phyloP scores from a whole-genome alignment of 2,113 vertebrate genomes.

The Balaeniceps rex region DNA sequence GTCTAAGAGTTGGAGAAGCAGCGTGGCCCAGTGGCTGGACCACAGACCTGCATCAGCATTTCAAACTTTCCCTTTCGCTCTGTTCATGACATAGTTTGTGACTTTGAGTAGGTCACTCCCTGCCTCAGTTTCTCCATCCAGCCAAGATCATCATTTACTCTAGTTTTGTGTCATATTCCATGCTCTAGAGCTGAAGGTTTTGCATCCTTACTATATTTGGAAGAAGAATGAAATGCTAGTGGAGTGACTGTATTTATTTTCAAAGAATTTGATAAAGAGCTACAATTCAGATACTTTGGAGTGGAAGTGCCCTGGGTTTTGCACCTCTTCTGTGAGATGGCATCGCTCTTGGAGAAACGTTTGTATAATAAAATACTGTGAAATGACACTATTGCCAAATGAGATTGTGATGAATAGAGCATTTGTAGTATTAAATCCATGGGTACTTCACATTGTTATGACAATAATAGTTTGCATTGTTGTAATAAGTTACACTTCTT shows the following conservation, averaged over 20 bases:
- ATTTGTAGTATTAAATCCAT: constrained; percentile 57
- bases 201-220: neutral
- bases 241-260: constrained; percentile 4
- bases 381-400: constrained; percentile 55
- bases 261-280: constrained; percentile 13
- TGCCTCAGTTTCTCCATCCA: neutral
- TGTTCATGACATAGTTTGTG: neutral
- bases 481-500: constrained; percentile 39
- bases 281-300: neutral
- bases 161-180: neutral
- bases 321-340: constrained; percentile 28
- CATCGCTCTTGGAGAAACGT: constrained; percentile 6
- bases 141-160: neutral
- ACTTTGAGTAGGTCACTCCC: neutral
- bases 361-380: constrained; percentile 43
- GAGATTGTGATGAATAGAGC: constrained; percentile 56
- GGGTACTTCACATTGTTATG: constrained; percentile 50
- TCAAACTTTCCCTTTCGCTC: neutral
- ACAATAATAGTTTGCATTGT: constrained; percentile 61
- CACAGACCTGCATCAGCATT: neutral
- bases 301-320: neutral
- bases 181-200: neutral
- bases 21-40: neutral
- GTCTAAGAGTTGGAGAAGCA: neutral
- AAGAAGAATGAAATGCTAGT: neutral